A percentile compares a stretch with the other conserved stretches of the same genome.
Evolutionary conservation across 2,113 vertebrate species (phyloP).

Genomic region (Cnemophilus loriae): DNA sequence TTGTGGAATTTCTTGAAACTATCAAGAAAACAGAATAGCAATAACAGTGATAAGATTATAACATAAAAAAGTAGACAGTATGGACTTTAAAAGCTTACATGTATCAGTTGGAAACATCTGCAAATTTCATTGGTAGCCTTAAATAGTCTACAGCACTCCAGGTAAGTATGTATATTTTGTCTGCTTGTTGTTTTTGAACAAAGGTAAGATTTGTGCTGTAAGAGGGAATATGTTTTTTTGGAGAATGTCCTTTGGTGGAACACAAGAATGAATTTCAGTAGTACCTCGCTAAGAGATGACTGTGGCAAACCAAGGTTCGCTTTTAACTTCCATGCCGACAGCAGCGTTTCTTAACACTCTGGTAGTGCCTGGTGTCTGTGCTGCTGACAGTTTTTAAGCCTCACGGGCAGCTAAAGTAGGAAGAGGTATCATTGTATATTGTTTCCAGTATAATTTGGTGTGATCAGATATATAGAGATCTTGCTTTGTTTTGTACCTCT

Average conservation of each 20-base stretch:
- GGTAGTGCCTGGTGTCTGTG: neutral
- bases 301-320: neutral
- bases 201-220: neutral
- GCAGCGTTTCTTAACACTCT: neutral
- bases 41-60: neutral
- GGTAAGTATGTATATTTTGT: neutral
- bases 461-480: neutral
- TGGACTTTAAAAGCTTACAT: neutral
- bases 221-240: neutral
- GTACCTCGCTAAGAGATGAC: neutral
- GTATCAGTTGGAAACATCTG: neutral
- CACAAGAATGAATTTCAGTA: neutral
- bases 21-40: neutral
- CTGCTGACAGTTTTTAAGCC: neutral
- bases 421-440: neutral
- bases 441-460: neutral
- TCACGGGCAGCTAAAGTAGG: neutral
- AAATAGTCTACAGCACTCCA: neutral
- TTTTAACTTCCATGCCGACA: neutral
- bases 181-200: neutral
- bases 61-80: neutral
- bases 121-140: slow-evolving; percentile 6
- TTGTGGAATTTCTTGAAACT: neutral
- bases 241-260: neutral
- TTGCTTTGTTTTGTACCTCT: neutral